A percentile compares a stretch with the other conserved stretches of the same genome.
These are phyloP conservation scores for Thamnaconus septentrionalis DNA, from an alignment of 2,113 vertebrate genomes.

Conservation along the genomic window DNA sequence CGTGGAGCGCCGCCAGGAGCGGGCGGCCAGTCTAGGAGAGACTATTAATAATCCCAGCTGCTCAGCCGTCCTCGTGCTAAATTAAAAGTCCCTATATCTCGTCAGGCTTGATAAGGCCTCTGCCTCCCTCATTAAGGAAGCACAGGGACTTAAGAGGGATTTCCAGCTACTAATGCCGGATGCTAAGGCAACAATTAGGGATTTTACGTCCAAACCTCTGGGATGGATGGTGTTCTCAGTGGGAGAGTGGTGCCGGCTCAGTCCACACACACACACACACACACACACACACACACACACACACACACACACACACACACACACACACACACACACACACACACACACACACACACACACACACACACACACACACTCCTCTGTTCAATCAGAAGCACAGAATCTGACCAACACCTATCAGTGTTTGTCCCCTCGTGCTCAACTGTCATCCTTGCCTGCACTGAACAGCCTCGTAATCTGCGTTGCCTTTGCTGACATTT, in stretches of 20 bases:
- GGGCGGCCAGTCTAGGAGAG: constrained; percentile 54
- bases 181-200: constrained; percentile 67
- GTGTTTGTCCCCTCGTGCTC: constrained; percentile 28
- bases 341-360: no score
- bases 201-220: constrained; percentile 57
- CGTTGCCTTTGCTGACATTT: constrained; percentile 49
- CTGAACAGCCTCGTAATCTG: constrained; percentile 51
- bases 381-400: constrained; percentile 31
- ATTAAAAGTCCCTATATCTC: constrained; percentile 71
- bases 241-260: not conserved
- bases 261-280: not conserved
- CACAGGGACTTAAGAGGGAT: constrained; percentile 65
- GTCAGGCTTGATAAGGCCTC: constrained; percentile 69
- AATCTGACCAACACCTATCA: constrained; percentile 34
- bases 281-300: no score
- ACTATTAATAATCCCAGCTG: constrained; percentile 73
- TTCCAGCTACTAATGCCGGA: constrained; percentile 67
- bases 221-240: constrained; percentile 41
- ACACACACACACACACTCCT: constrained; percentile 28
- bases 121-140: constrained; percentile 71
- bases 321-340: no score
- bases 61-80: constrained; percentile 68
- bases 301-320: no score
- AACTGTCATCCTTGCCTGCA: constrained; percentile 43
- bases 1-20: constrained; percentile 56